Conservation (phyloP, 2,113 vertebrate species). For the Onychorhynchus coronatus region DNA sequence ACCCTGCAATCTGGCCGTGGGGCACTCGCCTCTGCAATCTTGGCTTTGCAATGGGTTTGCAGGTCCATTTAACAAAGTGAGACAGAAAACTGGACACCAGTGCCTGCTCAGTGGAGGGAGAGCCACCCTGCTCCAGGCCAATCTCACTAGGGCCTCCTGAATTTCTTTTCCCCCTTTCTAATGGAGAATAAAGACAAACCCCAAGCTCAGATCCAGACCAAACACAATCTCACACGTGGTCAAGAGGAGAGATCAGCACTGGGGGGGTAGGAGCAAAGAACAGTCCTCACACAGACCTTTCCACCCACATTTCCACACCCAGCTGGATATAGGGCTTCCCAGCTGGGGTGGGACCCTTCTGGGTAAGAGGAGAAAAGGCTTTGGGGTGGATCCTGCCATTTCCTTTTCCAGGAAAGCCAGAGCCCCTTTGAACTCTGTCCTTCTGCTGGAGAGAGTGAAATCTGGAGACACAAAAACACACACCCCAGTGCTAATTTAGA, state of each 20-base stretch:
- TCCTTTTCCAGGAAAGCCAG: slow-evolving; percentile 20
- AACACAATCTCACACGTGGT: background rate
- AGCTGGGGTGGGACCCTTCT: background rate
- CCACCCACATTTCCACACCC: background rate
- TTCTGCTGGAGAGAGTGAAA: background rate
- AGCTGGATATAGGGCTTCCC: background rate
- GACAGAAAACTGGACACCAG: slow-evolving; percentile 36
- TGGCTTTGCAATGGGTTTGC: background rate
- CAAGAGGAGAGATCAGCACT: background rate
- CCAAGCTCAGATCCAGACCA: background rate
- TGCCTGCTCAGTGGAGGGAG: background rate
- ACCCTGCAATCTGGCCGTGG: background rate
- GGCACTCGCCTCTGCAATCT: background rate
- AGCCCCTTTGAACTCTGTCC: slow-evolving; percentile 24
- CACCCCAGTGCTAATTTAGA: background rate
- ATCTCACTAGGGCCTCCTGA: background rate
- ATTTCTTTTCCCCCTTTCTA: background rate
- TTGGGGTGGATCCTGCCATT: background rate
- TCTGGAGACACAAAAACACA: background rate
- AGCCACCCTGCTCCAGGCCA: background rate
- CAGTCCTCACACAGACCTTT: background rate
- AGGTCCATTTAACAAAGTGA: slow-evolving; percentile 24
- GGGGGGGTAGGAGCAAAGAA: background rate
- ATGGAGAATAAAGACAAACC: background rate
- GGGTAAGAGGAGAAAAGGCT: slow-evolving; percentile 5